Evolutionary conservation across 2,888 invertebrate species (phyloP).

Genomic region (Drosophila hamatofila): DNA sequence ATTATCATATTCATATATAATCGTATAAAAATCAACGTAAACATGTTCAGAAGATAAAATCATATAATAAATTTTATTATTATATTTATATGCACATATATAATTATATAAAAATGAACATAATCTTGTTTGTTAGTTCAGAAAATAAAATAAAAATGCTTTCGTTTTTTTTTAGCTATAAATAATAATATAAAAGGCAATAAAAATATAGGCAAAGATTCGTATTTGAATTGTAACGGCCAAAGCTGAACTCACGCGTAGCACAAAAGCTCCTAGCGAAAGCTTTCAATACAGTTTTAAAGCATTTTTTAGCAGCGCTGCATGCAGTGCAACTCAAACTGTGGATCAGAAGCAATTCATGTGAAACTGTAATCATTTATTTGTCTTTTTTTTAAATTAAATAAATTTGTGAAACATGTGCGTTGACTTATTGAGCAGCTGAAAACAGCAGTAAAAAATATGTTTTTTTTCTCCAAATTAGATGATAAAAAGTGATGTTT

Average conservation of each 20-base stretch:
- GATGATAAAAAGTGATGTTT: too few species aligned
- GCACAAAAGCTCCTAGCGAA: slow-evolving; percentile 30
- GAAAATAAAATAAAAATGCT: too few species aligned
- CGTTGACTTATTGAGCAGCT: background rate
- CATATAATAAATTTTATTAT: too few species aligned
- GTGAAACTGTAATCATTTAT: slow-evolving; percentile 17
- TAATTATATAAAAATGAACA: too few species aligned
- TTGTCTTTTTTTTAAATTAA: background rate
- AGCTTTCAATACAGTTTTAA: slow-evolving; percentile 37
- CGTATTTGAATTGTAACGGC: slow-evolving; percentile 28
- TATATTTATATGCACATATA: too few species aligned
- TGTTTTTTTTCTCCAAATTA: background rate
- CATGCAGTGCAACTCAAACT: slow-evolving; percentile 15
- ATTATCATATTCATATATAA: too few species aligned
- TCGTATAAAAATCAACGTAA: too few species aligned
- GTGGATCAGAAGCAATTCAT: slow-evolving; percentile 4
- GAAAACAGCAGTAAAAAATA: background rate
- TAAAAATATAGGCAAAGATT: background rate
- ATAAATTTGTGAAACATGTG: background rate
- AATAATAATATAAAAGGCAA: too few species aligned
- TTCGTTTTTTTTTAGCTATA: too few species aligned
- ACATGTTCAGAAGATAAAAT: too few species aligned
- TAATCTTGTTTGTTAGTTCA: too few species aligned
- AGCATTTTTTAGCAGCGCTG: background rate
- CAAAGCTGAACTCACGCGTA: slow-evolving; percentile 15